Percentiles rank a stretch among this genome's conserved stretches.
Conservation (phyloP, 1,140 invertebrate genomes). For the Drosophila orosa region DNA sequence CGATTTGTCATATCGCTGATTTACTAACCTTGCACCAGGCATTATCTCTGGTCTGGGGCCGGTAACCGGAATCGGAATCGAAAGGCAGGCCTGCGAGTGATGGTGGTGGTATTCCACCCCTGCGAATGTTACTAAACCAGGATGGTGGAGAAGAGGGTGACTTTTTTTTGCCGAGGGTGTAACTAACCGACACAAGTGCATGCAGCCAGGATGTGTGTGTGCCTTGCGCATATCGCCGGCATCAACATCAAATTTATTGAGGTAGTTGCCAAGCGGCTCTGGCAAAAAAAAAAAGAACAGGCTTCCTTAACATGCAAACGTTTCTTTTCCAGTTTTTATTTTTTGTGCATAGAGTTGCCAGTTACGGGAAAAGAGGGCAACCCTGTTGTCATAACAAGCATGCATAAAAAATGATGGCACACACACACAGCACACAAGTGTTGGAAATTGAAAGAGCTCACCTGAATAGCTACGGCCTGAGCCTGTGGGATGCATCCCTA, state of each 20-base stretch:
- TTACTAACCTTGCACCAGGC: constrained; percentile 73
- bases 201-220: constrained; percentile 37
- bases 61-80: constrained; percentile 19
- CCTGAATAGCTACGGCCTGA: constrained; percentile 10
- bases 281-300: constrained; percentile 27
- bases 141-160: constrained; percentile 20
- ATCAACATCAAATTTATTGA: constrained; percentile 78
- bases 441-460: constrained; percentile 36
- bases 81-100: constrained; percentile 1
- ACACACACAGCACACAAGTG: constrained; percentile 17
- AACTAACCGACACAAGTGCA: constrained; percentile 56
- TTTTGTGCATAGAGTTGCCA: constrained; percentile 31
- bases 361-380: constrained; percentile 22
- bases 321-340: constrained; percentile 11
- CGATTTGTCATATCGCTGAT: constrained; percentile 79
- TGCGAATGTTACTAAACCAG: background rate
- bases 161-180: constrained; percentile 41
- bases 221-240: constrained; percentile 56
- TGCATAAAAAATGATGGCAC: constrained; percentile 61
- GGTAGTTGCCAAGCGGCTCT: constrained; percentile 65
- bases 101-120: constrained; percentile 37
- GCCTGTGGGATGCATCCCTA: background rate
- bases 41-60: constrained; percentile 62
- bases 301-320: constrained; percentile 56
- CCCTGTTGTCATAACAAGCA: constrained; percentile 69